Conservation (phyloP, 2,888 invertebrate genomes). For the Coleophora flavipennella region DNA sequence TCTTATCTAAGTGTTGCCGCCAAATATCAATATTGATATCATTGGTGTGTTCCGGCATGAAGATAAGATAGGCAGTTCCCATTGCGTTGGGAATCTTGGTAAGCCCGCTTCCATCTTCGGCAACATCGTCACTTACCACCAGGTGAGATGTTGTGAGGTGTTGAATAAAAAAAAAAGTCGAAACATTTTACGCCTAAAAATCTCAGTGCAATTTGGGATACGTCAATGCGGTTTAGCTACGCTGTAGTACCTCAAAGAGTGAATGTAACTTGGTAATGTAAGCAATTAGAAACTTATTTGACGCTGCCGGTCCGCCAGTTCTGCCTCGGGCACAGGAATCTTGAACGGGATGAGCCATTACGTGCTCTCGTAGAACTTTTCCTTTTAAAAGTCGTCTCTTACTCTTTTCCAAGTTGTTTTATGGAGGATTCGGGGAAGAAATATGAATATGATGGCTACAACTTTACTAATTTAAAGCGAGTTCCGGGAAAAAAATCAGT, state of each 20-base stretch:
- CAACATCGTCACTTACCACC: too few relatives aligned
- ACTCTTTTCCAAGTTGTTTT: constrained; percentile 69
- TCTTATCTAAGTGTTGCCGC: too few relatives aligned
- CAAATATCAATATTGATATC: too few relatives aligned
- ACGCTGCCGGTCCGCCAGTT: constrained; percentile 66
- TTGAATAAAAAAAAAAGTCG: too few relatives aligned
- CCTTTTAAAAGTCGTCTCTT: constrained; percentile 69
- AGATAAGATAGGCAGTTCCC: too few relatives aligned
- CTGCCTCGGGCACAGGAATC: constrained; percentile 63
- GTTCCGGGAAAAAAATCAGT: constrained; percentile 46
- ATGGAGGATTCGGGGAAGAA: constrained; percentile 66
- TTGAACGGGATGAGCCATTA: constrained; percentile 71
- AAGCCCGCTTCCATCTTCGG: too few relatives aligned
- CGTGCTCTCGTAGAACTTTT: constrained; percentile 67
- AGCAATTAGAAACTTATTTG: constrained; percentile 73
- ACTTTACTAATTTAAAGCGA: constrained; percentile 58
- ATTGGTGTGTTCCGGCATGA: too few relatives aligned
- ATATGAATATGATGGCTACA: constrained; percentile 64
- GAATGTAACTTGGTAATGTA: constrained; percentile 72
- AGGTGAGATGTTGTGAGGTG: too few relatives aligned
- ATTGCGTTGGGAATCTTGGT: too few relatives aligned
- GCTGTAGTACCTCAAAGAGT: constrained; percentile 62
- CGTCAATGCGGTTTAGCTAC: constrained; percentile 58
- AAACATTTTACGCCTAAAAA: constrained; percentile 24
- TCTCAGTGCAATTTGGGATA: constrained; percentile 38